Base-by-base conservation (phyloP, 2,888 invertebrate species). In the Temnothorax unifasciatus region DNA sequence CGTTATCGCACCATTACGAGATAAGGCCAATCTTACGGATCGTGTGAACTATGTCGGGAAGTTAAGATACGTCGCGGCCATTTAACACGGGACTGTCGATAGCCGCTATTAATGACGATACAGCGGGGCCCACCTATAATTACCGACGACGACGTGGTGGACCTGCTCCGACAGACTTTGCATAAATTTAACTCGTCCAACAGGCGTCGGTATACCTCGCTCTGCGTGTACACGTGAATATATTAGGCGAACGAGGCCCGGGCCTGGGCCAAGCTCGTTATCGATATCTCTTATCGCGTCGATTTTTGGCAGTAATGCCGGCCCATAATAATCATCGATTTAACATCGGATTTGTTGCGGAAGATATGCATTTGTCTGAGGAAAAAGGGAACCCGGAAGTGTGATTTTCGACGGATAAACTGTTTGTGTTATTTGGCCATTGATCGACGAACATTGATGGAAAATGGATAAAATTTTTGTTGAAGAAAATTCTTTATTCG, bases 21-120 rank as follows among this genome's bases (percentile, higher is more conserved):
- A 86, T 86, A 83, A 83, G 71, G 47, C 47, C 71, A 73, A 86
- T 86, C 83, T 74, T 59, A n/a, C 34, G 50, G 79, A 86, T 86
- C 86, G 86, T 77, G 86, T 57, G 83, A 83, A 83, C 86, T 77
- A 64, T 83, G 75, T 59, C 69, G 79, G 54, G n/a, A 68, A 73
- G 73, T 83, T 41, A 18, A 71, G 76, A 79, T 63, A 66, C 47
- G 66, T 25, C 47, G 73, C 63, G 54, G 74, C 68, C 61, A 38
- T 83, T 57, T 63, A 73, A 63, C 79, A 66, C 21, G 41, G 54
- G 66, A 75, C 79, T 71, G 75, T 83, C 83, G 86, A 86, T 86
- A 61, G 75, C 52, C 75, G 25, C 86, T 79, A 86, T 86, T 86
- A 86, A 83, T 68, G 86, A 86, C 83, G 83, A 66, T 68, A 68